Base-by-base conservation (phyloP, 2,113 vertebrate species). In the Hirundichthys speculiger region DNA sequence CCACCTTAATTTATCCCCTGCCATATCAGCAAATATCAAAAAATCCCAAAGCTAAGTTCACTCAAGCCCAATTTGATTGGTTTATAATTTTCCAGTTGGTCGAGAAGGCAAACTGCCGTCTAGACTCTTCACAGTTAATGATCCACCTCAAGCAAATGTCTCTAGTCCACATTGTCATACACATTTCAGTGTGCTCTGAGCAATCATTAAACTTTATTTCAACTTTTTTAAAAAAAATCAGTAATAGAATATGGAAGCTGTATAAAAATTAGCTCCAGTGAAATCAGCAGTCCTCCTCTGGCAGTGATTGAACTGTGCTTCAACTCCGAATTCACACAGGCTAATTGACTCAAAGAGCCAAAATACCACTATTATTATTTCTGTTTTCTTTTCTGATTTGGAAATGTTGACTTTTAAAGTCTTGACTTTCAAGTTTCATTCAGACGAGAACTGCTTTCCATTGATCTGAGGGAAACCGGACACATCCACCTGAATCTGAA, bases 191-290 rank as follows among this genome's bases (percentile, higher is more conserved):
- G 11, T 2, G 64, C 85, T 56, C 42, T 25, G 4, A 80, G 84
- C 64, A 21, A 61, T n/a, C 62, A 69, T 78, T 89, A 69, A 86
- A 86, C 82, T 82, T 49, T 3, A 73, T 47, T 69, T 89, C 69
- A 88, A 83, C 62, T 61, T 46, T 76, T 55, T 67, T 41, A 69
- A 69, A 77, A n/a, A n/a, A n/a, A n/a, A n/a, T 48, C 71, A 76
- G 58, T 55, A 69, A 64, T 64, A 63, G 43, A 73, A 79, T 66
- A 62, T 73, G 79, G 76, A 68, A 72, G 38, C 25, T 60, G 52
- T 41, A 58, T 52, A 80, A 74, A 74, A 79, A 76, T 82, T 73
- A 46, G 63, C 55, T 52, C 1, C 2, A 20, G 43, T 68, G 69
- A 65, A 50, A 69, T 64, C 27, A 45, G 54, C 27, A 45, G 54